Evolutionary conservation across 2,113 vertebrate species (phyloP).

Genomic region (Emydocephalus ijimae): DNA sequence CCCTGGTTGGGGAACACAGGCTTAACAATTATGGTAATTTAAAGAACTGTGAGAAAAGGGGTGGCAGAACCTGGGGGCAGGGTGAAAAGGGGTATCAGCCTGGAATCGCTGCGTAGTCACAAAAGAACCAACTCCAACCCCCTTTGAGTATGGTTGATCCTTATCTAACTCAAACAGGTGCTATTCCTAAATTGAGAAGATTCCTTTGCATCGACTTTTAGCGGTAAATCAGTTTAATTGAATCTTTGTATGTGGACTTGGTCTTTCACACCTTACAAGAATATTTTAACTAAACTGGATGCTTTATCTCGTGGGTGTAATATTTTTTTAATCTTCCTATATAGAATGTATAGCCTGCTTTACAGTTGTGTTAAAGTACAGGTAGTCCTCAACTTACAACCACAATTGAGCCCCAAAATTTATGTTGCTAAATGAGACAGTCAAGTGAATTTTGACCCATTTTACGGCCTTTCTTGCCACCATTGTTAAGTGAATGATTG

Average conservation of each 20-base stretch:
- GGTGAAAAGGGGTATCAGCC: neutral
- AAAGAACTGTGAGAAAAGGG: neutral
- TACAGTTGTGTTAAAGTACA: neutral
- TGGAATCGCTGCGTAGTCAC: neutral
- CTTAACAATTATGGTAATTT: neutral
- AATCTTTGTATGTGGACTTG: neutral
- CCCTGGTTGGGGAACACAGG: no score
- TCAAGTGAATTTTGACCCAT: neutral
- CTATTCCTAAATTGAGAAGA: neutral
- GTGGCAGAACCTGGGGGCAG: neutral
- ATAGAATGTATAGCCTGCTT: neutral
- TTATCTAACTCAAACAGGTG: neutral
- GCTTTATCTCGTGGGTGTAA: neutral
- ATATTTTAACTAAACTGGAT: neutral
- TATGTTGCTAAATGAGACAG: neutral
- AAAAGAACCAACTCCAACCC: neutral
- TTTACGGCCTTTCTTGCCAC: neutral
- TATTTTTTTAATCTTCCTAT: neutral
- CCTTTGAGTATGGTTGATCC: neutral
- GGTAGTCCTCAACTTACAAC: neutral
- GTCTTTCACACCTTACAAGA: neutral
- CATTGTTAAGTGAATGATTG: neutral
- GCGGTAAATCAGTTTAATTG: neutral
- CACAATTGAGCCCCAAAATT: neutral
- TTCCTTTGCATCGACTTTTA: neutral